phyloP scores from a whole-genome alignment of 1,140 invertebrate species.

The Drusus annulatus region DNA sequence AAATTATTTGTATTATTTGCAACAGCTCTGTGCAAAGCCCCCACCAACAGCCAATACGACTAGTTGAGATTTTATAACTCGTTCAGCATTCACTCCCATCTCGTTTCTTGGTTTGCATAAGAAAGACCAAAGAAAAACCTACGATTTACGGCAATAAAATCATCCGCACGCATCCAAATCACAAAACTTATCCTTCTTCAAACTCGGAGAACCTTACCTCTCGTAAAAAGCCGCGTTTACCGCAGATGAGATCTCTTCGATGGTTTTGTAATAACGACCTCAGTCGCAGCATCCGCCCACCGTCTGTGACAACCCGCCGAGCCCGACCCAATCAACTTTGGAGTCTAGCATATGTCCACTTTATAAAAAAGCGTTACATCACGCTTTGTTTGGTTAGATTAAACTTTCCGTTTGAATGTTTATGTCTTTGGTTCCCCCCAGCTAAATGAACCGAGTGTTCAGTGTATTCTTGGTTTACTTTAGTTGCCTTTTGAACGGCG shows the following conservation, averaged over 20 bases:
- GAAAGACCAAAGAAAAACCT: neutral
- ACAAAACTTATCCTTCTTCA: neutral
- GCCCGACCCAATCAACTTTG: neutral
- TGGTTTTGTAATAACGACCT: neutral
- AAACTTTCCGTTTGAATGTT: neutral
- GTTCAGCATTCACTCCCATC: too few species aligned
- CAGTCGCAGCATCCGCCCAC: constrained; percentile 19
- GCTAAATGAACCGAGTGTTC: neutral
- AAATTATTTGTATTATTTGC: too few species aligned
- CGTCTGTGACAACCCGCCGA: neutral
- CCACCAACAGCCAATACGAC: too few species aligned
- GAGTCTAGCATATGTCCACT: neutral
- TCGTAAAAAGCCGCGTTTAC: neutral
- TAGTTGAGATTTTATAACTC: too few species aligned
- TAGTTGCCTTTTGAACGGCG: constrained; percentile 22
- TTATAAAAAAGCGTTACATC: neutral
- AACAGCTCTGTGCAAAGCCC: too few species aligned
- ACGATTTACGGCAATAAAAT: neutral
- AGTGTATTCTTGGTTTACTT: too few species aligned
- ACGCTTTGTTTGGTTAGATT: neutral
- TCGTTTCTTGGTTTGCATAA: too few species aligned
- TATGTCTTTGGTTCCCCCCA: neutral
- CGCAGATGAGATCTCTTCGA: neutral
- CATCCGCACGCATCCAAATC: neutral
- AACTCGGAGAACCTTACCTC: neutral